Evolutionary conservation across 2,113 vertebrate genomes (phyloP), one percentile per base, ranked within the genome.

Genomic region (Gavia stellata): DNA sequence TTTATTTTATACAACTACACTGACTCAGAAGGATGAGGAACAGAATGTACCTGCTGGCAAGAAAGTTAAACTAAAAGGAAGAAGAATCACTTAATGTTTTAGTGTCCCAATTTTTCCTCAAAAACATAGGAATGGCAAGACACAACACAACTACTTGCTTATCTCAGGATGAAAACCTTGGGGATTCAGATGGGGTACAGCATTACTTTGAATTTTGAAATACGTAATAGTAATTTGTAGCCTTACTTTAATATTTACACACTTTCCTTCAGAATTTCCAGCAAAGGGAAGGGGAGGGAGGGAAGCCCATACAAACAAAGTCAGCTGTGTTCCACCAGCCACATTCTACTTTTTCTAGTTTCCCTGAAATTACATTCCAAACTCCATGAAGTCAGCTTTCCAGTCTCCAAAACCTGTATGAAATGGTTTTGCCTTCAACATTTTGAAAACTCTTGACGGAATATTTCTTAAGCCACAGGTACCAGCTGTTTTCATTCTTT

Each of bases 201-300:
- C 12, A 59, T 34, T 58, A 52, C 63, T 88, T 45, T 78, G 19
- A 88, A 86, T 59, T 90, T 62, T 83, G 24, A 88, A 86, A 73
- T 44, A 40, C 0, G 0, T 21, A 55, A n/a, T 6, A 31, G 20
- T 6, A 74, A 74, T 29, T 56, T 50, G 1, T n/a, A 81, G 17
- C 4, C 42, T 71, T 83, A n/a, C 5, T 68, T 72, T 66, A 73
- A 29, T 44, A 67, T 68, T 55, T 59, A 26, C 13, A n/a, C 3
- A 1, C 3, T 80, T 90, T 71, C 8, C 5, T 59, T 50, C 31
- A 79, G 55, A 79, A 71, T 67, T 75, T 59, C 20, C 47, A 84
- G 25, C 2, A 73, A 53, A 88, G 21, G 4, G 18, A 78, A 49
- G 4, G 2, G 8, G 15, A 21, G 4, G 14, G 9, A 38, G 3